A percentile compares a stretch with the other conserved stretches of the same genome.
These are phyloP conservation scores for Otus sunia DNA, from an alignment of 2,113 vertebrate genomes.

Conservation along the genomic window DNA sequence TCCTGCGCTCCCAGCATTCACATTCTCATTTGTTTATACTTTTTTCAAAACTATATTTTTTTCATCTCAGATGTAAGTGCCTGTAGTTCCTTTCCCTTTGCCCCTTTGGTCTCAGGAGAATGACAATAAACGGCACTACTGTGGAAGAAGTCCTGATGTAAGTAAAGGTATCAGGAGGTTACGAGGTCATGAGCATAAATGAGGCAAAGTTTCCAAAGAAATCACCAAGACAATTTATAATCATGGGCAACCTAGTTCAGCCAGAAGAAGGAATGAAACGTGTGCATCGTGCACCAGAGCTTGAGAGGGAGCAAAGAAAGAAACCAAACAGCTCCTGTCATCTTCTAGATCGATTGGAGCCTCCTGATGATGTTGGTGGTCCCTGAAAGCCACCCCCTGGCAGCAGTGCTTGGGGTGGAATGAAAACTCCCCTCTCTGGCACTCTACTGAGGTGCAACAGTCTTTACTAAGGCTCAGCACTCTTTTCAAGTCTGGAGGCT, in stretches of 20 bases:
- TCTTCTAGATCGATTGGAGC: conserved; percentile 12
- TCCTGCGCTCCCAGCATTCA: conserved; percentile 33
- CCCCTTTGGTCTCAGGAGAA: conserved; percentile 56
- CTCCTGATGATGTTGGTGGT: background rate
- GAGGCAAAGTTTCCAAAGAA: conserved; percentile 74
- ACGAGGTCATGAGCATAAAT: conserved; percentile 57
- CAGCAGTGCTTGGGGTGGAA: background rate
- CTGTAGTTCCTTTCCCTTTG: conserved; percentile 58
- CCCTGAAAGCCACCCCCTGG: background rate
- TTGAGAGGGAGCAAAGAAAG: conserved; percentile 61
- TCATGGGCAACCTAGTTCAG: conserved; percentile 51
- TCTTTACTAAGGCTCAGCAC: background rate
- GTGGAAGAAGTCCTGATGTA: conserved; percentile 64
- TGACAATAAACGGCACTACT: conserved; percentile 36
- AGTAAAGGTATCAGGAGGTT: conserved; percentile 68
- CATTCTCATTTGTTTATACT: conserved; percentile 64
- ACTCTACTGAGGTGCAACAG: background rate
- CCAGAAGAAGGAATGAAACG: conserved; percentile 67
- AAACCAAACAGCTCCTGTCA: conserved; percentile 33
- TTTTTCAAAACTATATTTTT: conserved; percentile 58
- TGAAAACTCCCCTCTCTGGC: background rate
- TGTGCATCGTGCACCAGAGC: conserved; percentile 38
- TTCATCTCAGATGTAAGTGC: conserved; percentile 27
- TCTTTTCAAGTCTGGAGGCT: background rate
- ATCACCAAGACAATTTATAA: conserved; percentile 68